These are phyloP conservation scores for Pygocentrus nattereri DNA, from an alignment of 2,797 vertebrate genomes.

Conservation along the genomic window DNA sequence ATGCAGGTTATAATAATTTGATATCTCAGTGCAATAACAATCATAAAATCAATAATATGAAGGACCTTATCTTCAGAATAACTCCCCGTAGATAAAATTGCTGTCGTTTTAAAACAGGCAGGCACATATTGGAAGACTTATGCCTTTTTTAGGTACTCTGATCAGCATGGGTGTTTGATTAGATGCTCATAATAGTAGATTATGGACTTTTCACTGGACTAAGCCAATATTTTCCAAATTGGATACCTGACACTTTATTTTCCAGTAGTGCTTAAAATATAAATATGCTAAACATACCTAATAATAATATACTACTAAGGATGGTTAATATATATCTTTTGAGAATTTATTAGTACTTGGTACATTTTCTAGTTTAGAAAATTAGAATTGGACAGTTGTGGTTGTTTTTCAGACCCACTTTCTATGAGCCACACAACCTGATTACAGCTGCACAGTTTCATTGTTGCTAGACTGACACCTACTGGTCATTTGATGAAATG, in stretches of 20 bases:
- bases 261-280: neutral
- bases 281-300: neutral
- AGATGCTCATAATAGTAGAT: conserved; percentile 7
- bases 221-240: neutral
- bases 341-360: neutral
- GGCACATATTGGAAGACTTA: conserved; percentile 10
- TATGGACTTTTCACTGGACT: conserved; percentile 24
- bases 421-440: neutral
- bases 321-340: neutral
- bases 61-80: conserved; percentile 35
- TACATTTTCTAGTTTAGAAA: neutral
- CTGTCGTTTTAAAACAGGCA: neutral
- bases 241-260: neutral
- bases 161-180: conserved; percentile 34
- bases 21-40: conserved; percentile 44
- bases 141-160: conserved; percentile 6
- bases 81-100: conserved; percentile 44
- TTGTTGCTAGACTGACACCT: conserved; percentile 70
- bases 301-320: neutral
- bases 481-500: conserved; percentile 60
- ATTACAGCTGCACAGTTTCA: neutral
- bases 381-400: neutral
- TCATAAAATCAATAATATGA: conserved; percentile 49
- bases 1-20: conserved; percentile 45
- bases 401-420: neutral